Percentiles rank a stretch among this genome's conserved stretches.
Evolutionary conservation across 2,797 vertebrate species (phyloP).

Genomic region (Lutra lutra): DNA sequence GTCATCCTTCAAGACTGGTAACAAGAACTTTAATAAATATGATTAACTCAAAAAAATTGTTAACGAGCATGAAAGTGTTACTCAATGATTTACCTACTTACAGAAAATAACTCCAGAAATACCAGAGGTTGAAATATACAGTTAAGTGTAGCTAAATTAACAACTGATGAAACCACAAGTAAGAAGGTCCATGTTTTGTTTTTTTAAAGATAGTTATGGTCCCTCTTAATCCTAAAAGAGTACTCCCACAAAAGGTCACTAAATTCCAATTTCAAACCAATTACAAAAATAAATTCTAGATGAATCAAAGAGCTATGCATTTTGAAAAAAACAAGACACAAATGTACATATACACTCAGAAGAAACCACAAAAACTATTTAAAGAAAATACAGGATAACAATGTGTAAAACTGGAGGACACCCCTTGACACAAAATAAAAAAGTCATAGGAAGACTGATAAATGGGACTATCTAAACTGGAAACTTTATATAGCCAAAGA

Average conservation of each 20-base stretch:
- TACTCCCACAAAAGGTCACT: neutral
- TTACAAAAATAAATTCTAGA: neutral
- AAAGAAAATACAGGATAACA: neutral
- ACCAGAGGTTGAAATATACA: neutral
- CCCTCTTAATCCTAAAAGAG: neutral
- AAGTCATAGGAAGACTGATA: neutral
- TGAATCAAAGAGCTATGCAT: neutral
- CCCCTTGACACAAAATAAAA: neutral
- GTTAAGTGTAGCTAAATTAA: neutral
- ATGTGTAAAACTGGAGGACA: neutral
- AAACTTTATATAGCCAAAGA: neutral
- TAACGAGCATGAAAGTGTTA: neutral
- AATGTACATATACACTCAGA: neutral
- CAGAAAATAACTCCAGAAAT: neutral
- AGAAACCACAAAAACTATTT: neutral
- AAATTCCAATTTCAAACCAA: conserved; percentile 9
- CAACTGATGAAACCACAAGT: neutral
- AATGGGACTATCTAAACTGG: neutral
- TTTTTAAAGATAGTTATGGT: neutral
- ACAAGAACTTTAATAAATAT: conserved; percentile 25
- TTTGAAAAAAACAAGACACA: conserved; percentile 26
- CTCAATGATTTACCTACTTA: neutral
- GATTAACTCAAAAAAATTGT: neutral
- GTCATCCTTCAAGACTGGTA: neutral
- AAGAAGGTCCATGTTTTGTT: neutral